These are phyloP conservation scores for Epirrhoe alternata DNA, from an alignment of 2,888 invertebrate species.

Conservation along the genomic window DNA sequence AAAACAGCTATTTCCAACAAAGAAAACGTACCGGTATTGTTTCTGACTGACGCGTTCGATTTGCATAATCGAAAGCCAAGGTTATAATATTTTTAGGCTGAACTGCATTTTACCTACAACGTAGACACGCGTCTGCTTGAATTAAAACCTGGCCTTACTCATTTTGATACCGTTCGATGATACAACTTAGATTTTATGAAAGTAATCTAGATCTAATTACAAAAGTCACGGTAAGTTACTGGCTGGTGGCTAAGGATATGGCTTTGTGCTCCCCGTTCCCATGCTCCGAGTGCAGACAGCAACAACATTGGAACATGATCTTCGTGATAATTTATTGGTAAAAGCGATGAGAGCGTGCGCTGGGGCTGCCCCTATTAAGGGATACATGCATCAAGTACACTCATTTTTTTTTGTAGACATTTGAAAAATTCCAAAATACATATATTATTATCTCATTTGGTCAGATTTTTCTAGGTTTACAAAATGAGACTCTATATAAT, in stretches of 20 bases:
- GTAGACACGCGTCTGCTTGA: background rate
- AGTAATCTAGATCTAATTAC: background rate
- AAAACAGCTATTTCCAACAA: conserved; percentile 1
- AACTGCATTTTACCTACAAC: background rate
- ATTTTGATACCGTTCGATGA: background rate
- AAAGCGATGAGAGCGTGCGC: conserved; percentile 72
- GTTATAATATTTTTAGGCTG: background rate
- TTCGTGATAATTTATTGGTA: conserved; percentile 79
- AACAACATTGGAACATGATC: conserved; percentile 74
- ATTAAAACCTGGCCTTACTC: background rate
- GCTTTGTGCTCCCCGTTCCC: conserved; percentile 57
- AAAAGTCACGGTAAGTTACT: background rate
- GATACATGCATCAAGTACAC: conserved; percentile 57
- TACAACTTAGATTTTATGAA: background rate
- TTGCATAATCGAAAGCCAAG: background rate
- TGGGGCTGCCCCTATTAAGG: conserved; percentile 63
- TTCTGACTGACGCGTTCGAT: background rate
- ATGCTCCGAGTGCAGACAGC: conserved; percentile 66
- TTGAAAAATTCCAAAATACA: no score
- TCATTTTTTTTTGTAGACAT: background rate
- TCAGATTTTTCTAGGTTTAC: no score
- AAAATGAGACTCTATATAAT: no score
- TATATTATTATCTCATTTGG: no score
- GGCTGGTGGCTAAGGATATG: conserved; percentile 9
- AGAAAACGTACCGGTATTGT: background rate